These are phyloP conservation scores for Cepaea nemoralis DNA, from an alignment of 1,140 invertebrate genomes.

Conservation along the genomic window DNA sequence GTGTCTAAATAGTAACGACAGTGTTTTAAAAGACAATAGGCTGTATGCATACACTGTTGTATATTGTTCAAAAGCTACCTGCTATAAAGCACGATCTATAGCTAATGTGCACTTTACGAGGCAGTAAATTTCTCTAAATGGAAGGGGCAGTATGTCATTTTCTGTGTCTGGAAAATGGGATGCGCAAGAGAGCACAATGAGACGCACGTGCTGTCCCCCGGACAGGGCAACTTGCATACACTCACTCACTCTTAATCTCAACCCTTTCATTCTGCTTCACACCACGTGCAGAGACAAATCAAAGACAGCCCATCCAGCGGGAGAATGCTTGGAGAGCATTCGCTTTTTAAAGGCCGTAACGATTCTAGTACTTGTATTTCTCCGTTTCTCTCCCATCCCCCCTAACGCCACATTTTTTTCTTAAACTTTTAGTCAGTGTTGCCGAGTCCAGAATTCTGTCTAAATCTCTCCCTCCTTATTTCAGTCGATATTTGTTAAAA, in stretches of 20 bases:
- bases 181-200: constrained; percentile 12
- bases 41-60: too few species aligned
- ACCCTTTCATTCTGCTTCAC: constrained; percentile 13
- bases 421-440: not conserved
- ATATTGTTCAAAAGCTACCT: too few species aligned
- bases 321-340: not conserved
- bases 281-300: not conserved
- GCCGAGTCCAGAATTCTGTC: not conserved
- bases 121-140: not conserved
- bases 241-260: constrained; percentile 11
- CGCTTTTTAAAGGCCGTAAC: not conserved
- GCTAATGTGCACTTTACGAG: too few species aligned
- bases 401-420: not conserved
- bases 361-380: constrained; percentile 2
- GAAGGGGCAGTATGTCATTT: not conserved
- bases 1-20: too few species aligned
- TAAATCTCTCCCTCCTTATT: not conserved
- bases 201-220: constrained; percentile 6
- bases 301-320: constrained; percentile 6
- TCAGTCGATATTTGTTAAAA: not conserved
- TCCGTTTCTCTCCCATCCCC: not conserved
- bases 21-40: too few species aligned
- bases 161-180: not conserved
- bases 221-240: constrained; percentile 6
- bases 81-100: too few species aligned